Base-by-base conservation (phyloP, 2,888 invertebrate species). In the Aphrophora alni region DNA sequence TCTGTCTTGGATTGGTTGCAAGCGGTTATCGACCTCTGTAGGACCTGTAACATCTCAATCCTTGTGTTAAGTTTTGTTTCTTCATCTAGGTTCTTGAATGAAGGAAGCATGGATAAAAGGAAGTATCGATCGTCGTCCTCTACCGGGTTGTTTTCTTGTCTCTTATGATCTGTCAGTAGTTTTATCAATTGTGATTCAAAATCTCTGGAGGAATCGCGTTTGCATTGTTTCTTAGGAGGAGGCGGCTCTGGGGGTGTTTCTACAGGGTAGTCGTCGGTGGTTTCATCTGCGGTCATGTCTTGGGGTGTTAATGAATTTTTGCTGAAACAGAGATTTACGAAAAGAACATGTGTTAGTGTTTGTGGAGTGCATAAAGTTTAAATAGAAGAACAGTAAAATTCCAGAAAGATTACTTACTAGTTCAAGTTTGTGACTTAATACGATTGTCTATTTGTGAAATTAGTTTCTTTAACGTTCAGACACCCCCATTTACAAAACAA, bases 31-130 rank as follows among this genome's bases (percentile, higher is more conserved):
- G 44, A 44, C 44, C 14, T 59, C 68, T 77, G 77, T 17, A 77
- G 38, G 21, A 77, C 38, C 24, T 59, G 59, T 12, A 69, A 33
- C 77, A 78, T 51, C 38, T 78, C 71, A n/a, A 78, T 78, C n/a
- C 78, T 72, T 3, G 78, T 68, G 1, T 44, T 12, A 10, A 78
- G 73, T 28, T 78, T 78, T 2, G 25, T 44, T 17, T 72, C 72
- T 28, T 78, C 73, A 25, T 51, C 33, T 0, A 78, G 73, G 25
- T 73, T 72, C 21, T 72, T 78, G 27, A 78, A 78, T 17, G 72
- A 78, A 14, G 78, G 78, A 12, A 73, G 28, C 73, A 78, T 26
- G n/a, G 78, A 78, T n/a, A 78, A n/a, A 1, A 78, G 59, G 59
- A 78, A 78, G 59, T 73, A 73, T 28, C 73, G 44, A 26, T 78